These are phyloP conservation scores for Heliothis subflexa DNA, from an alignment of 1,140 invertebrate genomes.

Conservation along the genomic window DNA sequence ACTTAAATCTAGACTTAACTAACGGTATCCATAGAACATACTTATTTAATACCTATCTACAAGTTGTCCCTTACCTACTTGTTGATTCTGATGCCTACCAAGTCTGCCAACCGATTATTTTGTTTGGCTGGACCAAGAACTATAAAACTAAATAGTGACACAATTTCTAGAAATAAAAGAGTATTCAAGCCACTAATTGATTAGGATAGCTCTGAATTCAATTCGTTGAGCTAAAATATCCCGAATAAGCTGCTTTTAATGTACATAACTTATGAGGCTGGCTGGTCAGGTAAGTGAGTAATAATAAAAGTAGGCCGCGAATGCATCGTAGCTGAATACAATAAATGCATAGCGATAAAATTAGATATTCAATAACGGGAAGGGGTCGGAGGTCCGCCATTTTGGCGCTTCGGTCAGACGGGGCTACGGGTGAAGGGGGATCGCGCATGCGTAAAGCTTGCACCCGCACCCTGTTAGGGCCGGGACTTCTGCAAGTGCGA, in stretches of 20 bases:
- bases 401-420: conserved; percentile 77
- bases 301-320: conserved; percentile 54
- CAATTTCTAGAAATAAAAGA: not conserved
- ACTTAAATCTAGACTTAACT: too few relatives aligned
- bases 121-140: not conserved
- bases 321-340: conserved; percentile 64
- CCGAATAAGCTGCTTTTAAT: not conserved
- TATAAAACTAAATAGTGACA: not conserved
- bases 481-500: conserved; percentile 78
- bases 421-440: conserved; percentile 76
- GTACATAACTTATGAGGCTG: conserved; percentile 4
- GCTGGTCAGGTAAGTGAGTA: conserved; percentile 7
- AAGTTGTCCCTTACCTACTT: not conserved
- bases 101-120: not conserved
- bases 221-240: conserved; percentile 1
- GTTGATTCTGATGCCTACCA: not conserved
- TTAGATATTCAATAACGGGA: conserved; percentile 85
- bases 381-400: conserved; percentile 82
- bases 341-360: conserved; percentile 82
- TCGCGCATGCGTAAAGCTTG: conserved; percentile 75
- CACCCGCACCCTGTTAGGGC: conserved; percentile 81
- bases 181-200: not conserved
- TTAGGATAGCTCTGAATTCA: not conserved
- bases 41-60: too few relatives aligned
- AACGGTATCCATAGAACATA: too few relatives aligned